Evolutionary conservation across 1,140 invertebrate species (phyloP), one percentile per base, ranked within the genome.

Genomic region (Cyclina sinensis): DNA sequence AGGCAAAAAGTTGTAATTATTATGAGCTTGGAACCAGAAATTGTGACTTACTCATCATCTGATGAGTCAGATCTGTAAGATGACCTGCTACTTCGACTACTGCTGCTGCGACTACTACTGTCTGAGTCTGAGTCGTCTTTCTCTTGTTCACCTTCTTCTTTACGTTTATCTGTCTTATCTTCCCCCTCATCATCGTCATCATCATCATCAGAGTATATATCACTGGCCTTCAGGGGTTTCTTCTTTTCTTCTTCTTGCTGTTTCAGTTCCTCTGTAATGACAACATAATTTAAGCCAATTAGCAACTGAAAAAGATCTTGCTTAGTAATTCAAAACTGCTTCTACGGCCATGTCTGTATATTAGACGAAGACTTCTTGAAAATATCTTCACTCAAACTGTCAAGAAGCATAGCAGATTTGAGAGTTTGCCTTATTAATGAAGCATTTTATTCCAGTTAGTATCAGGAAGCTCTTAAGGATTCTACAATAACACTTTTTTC

Each of bases 171-270:
- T 39, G 91, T 89, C 32, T 88, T 88, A 39, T 93, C 93, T 46
- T 92, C 92, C n/a, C 92, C 92, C 30, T 94, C 92, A 48, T 95
- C 94, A 39, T 94, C 94, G 85, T 95, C 98, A 14, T 97, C 98
- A 90, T 98, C 98, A 86, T 99, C 98, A 95, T 99, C 98, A 0
- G 98, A 99, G 95, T 99, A 99, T 91, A 99, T 98, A 95, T 99
- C 98, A 0, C 98, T 98, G 0, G 98, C 98, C 96, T 98, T 99
- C 76, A 98, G 96, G 94, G 98, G 97, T 92, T 97, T 97, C 95
- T 94, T 93, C 68, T 93, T 89, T 91, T 97, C 96, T 68, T 96
- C 96, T 92, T 95, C 95, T 91, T 97, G 96, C 90, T 94, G 91
- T 90, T 96, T 89, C 59, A 88, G 86, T 86, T 91, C 89, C 48